These are phyloP conservation scores for Egretta garzetta DNA, from an alignment of 2,113 vertebrate genomes.

Conservation along the genomic window DNA sequence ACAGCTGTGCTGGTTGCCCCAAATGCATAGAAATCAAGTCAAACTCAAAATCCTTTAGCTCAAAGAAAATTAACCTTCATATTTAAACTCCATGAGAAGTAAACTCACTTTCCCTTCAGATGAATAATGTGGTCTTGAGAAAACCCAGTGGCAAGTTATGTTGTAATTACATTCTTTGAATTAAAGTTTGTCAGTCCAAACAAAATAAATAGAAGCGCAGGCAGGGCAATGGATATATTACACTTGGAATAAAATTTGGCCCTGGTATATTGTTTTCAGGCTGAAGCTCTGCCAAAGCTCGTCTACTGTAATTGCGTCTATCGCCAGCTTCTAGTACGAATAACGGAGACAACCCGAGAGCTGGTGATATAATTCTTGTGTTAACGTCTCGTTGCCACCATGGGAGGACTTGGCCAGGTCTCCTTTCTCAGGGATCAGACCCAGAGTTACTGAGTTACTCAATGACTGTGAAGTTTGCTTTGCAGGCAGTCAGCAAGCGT, in stretches of 20 bases:
- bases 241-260: slow-evolving; percentile 20
- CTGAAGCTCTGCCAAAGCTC: slow-evolving; percentile 5
- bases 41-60: neutral
- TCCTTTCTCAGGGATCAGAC: neutral
- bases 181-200: slow-evolving; percentile 40
- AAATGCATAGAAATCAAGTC: slow-evolving; percentile 50
- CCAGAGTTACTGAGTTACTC: slow-evolving; percentile 35
- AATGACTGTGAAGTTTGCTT: neutral
- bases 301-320: slow-evolving; percentile 15
- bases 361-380: slow-evolving; percentile 28
- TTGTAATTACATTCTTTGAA: slow-evolving; percentile 13
- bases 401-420: neutral
- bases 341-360: slow-evolving; percentile 1
- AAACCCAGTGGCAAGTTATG: neutral
- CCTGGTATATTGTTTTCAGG: neutral
- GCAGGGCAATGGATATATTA: slow-evolving; percentile 1
- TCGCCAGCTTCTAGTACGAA: slow-evolving; percentile 10
- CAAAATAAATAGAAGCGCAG: slow-evolving; percentile 4
- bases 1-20: slow-evolving; percentile 52
- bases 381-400: neutral
- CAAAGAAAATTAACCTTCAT: slow-evolving; percentile 35
- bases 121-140: neutral
- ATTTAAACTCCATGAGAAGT: neutral
- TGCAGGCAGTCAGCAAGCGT: neutral
- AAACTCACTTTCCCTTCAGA: neutral